These are phyloP conservation scores for Tetranychus piercei DNA, from an alignment of 2,888 invertebrate species.

Conservation along the genomic window DNA sequence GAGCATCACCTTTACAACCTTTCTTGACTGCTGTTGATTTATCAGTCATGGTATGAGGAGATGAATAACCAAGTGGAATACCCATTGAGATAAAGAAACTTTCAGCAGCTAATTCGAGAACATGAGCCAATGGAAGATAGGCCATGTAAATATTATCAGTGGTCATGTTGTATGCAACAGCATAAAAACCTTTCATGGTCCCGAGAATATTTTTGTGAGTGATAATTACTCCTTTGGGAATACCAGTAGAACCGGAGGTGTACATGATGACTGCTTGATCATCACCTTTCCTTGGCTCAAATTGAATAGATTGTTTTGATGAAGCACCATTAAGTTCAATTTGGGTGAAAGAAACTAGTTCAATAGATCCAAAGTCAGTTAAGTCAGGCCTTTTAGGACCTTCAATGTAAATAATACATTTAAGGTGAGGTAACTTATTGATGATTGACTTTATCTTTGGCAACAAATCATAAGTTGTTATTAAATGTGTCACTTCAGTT, in stretches of 20 bases:
- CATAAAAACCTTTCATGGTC: slow-evolving; percentile 25
- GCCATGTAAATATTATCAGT: slow-evolving; percentile 65
- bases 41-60: slow-evolving; percentile 56
- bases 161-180: slow-evolving; percentile 20
- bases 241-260: slow-evolving; percentile 62
- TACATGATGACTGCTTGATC: slow-evolving; percentile 97
- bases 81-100: slow-evolving; percentile 63
- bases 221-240: slow-evolving; percentile 32
- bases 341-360: slow-evolving; percentile 30
- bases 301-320: slow-evolving; percentile 1
- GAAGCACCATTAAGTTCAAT: slow-evolving; percentile 63
- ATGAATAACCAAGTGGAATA: slow-evolving; percentile 85
- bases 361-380: slow-evolving; percentile 22
- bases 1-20: slow-evolving; percentile 83
- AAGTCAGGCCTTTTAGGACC: slow-evolving; percentile 19
- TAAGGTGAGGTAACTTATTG: slow-evolving; percentile 50
- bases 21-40: slow-evolving; percentile 80
- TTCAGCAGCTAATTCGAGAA: slow-evolving; percentile 74
- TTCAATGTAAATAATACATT: slow-evolving; percentile 38
- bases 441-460: slow-evolving; percentile 57
- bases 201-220: slow-evolving; percentile 26
- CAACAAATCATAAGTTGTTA: slow-evolving; percentile 76
- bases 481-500: slow-evolving; percentile 77
- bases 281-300: slow-evolving; percentile 34
- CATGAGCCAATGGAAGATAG: slow-evolving; percentile 89